These are phyloP conservation scores for Anas platyrhynchos DNA, from an alignment of 2,113 vertebrate genomes.

Conservation along the genomic window DNA sequence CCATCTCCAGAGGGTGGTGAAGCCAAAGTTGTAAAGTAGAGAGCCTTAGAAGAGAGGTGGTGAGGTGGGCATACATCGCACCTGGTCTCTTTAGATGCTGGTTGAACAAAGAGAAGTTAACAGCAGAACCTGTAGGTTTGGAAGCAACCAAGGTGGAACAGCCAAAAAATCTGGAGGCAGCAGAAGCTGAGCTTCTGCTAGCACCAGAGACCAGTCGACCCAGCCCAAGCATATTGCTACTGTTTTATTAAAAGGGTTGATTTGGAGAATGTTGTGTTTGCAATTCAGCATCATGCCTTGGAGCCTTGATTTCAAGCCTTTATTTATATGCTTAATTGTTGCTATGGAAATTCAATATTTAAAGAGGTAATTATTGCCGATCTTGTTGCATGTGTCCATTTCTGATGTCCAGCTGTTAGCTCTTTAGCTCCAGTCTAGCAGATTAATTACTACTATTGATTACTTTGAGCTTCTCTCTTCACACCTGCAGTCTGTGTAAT, in stretches of 20 bases:
- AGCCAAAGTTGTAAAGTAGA: background rate
- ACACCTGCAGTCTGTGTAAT: constrained; percentile 89
- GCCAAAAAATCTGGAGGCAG: constrained; percentile 50
- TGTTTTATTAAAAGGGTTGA: constrained; percentile 77
- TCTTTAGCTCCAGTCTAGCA: constrained; percentile 88
- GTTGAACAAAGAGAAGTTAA: constrained; percentile 22
- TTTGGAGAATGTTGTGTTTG: constrained; percentile 77
- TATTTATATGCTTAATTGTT: constrained; percentile 87
- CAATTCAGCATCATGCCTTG: constrained; percentile 74
- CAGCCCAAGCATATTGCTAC: constrained; percentile 74
- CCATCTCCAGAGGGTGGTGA: background rate
- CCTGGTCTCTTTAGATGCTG: background rate
- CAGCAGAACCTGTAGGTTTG: constrained; percentile 36
- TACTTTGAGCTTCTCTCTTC: constrained; percentile 87
- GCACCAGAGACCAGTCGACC: constrained; percentile 43
- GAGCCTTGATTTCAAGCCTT: constrained; percentile 80
- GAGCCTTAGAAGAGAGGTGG: background rate
- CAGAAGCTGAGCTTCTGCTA: constrained; percentile 24
- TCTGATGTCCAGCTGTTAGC: constrained; percentile 89
- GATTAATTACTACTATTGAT: constrained; percentile 92
- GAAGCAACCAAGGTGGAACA: background rate
- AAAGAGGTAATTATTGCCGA: constrained; percentile 89
- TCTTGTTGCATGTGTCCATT: constrained; percentile 89
- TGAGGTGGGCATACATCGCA: background rate
- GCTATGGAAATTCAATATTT: constrained; percentile 90